Evolutionary conservation across 2,888 invertebrate species (phyloP).

Genomic region (Mactromeris polynyma): DNA sequence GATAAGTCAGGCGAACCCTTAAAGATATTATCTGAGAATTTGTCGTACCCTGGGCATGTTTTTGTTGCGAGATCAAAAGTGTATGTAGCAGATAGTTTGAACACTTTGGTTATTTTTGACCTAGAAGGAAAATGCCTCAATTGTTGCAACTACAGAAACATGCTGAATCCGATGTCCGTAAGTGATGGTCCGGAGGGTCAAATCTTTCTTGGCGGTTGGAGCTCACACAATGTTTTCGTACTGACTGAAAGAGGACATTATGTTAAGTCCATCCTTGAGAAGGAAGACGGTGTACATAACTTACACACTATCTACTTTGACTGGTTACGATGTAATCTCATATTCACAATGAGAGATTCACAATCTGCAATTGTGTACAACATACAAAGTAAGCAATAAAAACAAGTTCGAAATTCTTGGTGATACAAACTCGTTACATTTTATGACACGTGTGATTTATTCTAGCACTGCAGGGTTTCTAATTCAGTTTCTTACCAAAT

Average conservation of each 20-base stretch:
- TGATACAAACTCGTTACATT: no score
- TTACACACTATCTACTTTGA: conserved; percentile 15
- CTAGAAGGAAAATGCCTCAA: not conserved
- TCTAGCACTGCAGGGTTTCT: no score
- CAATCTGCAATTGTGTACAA: not conserved
- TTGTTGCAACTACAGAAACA: not conserved
- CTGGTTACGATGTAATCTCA: not conserved
- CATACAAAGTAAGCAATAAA: no score
- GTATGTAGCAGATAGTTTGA: not conserved
- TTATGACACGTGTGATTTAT: no score
- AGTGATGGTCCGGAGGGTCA: not conserved
- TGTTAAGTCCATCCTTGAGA: not conserved
- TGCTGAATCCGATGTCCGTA: conserved; percentile 11
- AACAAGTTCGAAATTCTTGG: no score
- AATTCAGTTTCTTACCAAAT: no score
- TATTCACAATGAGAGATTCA: conserved; percentile 26
- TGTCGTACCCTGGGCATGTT: conserved; percentile 22
- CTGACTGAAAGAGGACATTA: not conserved
- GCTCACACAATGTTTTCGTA: conserved; percentile 13
- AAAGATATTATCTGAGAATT: not conserved
- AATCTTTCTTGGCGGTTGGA: conserved; percentile 22
- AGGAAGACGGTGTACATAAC: conserved; percentile 8
- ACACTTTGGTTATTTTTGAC: not conserved
- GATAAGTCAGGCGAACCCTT: conserved; percentile 10
- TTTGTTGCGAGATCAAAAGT: not conserved